phyloP scores from a whole-genome alignment of 2,113 vertebrate species.

The Echinops telfairi region DNA sequence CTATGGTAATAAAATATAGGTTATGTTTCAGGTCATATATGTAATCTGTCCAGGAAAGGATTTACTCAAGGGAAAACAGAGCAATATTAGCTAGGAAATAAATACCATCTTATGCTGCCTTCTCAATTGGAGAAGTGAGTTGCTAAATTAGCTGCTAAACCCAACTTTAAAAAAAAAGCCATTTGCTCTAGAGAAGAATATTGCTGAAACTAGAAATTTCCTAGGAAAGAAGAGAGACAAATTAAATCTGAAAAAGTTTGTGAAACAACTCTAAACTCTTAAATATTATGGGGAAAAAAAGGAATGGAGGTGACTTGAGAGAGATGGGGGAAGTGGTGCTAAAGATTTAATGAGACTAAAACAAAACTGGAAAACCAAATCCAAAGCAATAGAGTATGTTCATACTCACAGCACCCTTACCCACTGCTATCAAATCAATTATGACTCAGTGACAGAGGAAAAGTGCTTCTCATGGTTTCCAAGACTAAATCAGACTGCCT shows the following conservation, averaged over 20 bases:
- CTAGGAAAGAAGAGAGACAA: background rate
- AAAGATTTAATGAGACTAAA: too few species aligned
- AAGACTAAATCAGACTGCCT: too few species aligned
- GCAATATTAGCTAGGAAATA: slow-evolving; percentile 11
- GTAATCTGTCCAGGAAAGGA: background rate
- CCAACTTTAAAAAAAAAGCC: background rate
- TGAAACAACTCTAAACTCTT: slow-evolving; percentile 39
- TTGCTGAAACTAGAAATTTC: slow-evolving; percentile 45
- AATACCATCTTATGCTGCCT: slow-evolving; percentile 14
- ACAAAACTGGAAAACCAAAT: too few species aligned
- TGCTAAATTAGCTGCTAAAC: slow-evolving; percentile 39
- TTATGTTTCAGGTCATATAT: slow-evolving; percentile 23
- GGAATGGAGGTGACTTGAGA: slow-evolving; percentile 6
- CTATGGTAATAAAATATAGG: slow-evolving; percentile 38
- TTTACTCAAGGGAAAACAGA: slow-evolving; percentile 26
- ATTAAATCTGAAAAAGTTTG: slow-evolving; percentile 40
- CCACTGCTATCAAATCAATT: too few species aligned
- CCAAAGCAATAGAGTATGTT: too few species aligned
- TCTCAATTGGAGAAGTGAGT: background rate
- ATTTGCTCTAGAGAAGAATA: slow-evolving; percentile 47
- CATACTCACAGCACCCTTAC: too few species aligned
- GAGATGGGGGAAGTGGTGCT: background rate
- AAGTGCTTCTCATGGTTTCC: too few species aligned
- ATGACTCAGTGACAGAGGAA: too few species aligned
- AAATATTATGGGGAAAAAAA: slow-evolving; percentile 5